These are phyloP conservation scores for Pristionchus mayeri DNA, from an alignment of 2,888 invertebrate species.

Conservation along the genomic window DNA sequence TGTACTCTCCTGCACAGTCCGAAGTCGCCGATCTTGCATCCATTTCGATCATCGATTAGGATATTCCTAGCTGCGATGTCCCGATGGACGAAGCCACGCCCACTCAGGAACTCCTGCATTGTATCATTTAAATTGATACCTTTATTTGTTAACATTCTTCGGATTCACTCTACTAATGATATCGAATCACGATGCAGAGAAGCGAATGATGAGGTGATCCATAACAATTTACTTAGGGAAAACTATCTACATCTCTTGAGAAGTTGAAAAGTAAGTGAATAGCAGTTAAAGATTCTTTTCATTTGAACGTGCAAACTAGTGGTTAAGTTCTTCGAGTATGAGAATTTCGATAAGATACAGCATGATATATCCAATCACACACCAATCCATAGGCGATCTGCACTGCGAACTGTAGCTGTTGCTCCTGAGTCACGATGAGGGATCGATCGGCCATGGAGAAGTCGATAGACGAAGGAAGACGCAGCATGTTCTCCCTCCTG, in stretches of 20 bases:
- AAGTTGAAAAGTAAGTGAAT: too few relatives aligned
- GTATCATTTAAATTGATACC: neutral
- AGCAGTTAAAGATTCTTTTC: too few relatives aligned
- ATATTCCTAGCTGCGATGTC: constrained; percentile 40
- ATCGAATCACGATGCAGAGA: too few relatives aligned
- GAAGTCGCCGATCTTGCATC: constrained; percentile 43
- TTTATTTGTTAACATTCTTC: too few relatives aligned
- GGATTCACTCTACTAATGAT: too few relatives aligned
- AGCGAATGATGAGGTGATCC: neutral
- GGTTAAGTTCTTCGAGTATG: too few relatives aligned
- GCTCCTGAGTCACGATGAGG: neutral
- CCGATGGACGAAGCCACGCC: constrained; percentile 26
- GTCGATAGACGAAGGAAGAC: neutral
- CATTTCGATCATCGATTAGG: neutral
- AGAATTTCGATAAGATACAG: too few relatives aligned
- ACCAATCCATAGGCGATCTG: constrained; percentile 47
- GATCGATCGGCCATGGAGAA: neutral
- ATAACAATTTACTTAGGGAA: neutral
- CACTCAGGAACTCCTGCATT: constrained; percentile 14
- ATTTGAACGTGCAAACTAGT: too few relatives aligned
- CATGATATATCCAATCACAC: too few relatives aligned
- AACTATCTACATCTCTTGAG: too few relatives aligned
- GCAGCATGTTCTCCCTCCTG: constrained; percentile 23
- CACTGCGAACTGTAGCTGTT: constrained; percentile 30
- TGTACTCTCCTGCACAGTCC: constrained; percentile 24